A percentile compares a stretch with the other conserved stretches of the same genome.
Conservation (phyloP, 2,113 vertebrate genomes). For the Triplophysa siluroides region DNA sequence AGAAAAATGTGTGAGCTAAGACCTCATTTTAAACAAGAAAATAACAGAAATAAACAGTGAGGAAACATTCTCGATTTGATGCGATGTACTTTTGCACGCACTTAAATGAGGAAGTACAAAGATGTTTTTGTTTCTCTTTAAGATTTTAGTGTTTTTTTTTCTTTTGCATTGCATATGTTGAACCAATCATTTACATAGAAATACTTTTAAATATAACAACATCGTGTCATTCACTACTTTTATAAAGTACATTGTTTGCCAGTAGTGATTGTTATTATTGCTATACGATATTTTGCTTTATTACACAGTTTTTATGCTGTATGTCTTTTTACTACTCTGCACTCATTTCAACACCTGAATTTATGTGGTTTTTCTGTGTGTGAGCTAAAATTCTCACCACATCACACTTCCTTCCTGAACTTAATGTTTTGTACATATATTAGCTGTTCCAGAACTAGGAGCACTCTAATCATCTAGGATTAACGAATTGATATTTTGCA, state of each 20-base stretch:
- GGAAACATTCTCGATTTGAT: not conserved
- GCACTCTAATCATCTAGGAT: not conserved
- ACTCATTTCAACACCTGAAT: constrained; percentile 5
- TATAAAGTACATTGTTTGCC: too few relatives aligned
- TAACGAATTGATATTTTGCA: not conserved
- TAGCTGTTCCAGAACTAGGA: not conserved
- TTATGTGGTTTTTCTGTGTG: not conserved
- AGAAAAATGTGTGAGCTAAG: not conserved
- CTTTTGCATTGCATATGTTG: too few relatives aligned
- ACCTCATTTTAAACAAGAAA: not conserved
- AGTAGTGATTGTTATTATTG: too few relatives aligned
- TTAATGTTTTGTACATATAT: not conserved
- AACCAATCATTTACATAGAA: too few relatives aligned
- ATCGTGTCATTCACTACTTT: too few relatives aligned
- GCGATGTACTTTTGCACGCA: not conserved
- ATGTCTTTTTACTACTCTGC: not conserved
- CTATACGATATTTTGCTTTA: too few relatives aligned
- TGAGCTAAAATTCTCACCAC: not conserved
- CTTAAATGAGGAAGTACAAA: constrained; percentile 11
- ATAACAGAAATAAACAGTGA: not conserved
- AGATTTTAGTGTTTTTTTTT: too few relatives aligned
- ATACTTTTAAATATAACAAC: too few relatives aligned
- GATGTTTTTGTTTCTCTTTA: not conserved
- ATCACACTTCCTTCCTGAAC: constrained; percentile 30
- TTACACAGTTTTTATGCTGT: not conserved